Base-by-base conservation (phyloP, 1,140 invertebrate genomes). In the Homalodisca vitripennis region DNA sequence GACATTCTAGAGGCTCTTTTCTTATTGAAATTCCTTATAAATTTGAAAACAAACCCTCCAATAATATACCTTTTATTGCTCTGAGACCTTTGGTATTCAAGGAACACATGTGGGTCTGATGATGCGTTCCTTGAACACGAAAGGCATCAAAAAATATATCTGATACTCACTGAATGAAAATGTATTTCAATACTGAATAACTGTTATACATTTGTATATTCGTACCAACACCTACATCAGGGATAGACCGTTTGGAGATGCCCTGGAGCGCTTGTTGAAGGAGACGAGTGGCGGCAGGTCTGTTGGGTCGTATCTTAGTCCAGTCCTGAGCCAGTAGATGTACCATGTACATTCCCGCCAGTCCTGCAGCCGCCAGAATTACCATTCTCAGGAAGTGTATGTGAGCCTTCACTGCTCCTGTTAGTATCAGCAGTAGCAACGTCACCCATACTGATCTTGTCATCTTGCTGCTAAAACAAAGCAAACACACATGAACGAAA, bases 281-380 rank as follows among this genome's bases (percentile, higher is more conserved):
- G 47, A 27, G 48, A 1, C 32, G 66, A 24, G 31, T 47, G 1
- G 26, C 62, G 17, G 67, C 72, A 0, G 75, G 76, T 30, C 78
- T 74, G 1, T 77, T 78, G 12, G 66, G 67, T 2, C 77, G 73
- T 62, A 82, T 81, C 68, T 78, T 80, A 57, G 77, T 79, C 74
- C 77, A 82, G 67, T 83, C 82, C 70, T 80, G 78, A 0, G 82
- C 82, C 30, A 83, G 72, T 32, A 80, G 74, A 73, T 83, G 82
- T 68, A 83, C 73, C 76, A 82, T 79, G 68, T 81, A 83, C 75
- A 83, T 76, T 13, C 81, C 81, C 12, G 76, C 78, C 2, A 82
- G 68, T 0, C 81, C 81, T 72, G 80, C 78, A 17, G 71, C 78
- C 3, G 77, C 78, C 71, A 82, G 66, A 1, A 82, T 26, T 1